Base-by-base conservation (phyloP, 2,113 vertebrate genomes). In the Recurvirostra avosetta region DNA sequence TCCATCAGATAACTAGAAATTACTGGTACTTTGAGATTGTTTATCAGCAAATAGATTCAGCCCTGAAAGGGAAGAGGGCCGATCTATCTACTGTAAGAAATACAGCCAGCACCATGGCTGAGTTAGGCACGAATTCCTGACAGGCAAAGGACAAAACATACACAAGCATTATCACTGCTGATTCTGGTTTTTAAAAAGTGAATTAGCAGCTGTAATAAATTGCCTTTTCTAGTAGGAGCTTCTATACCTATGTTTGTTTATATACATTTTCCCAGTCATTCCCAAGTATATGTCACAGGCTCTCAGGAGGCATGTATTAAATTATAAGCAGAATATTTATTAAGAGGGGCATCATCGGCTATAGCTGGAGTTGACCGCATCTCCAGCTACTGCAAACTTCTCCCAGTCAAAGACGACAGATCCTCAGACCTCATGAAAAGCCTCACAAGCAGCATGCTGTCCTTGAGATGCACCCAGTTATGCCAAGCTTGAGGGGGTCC, bases 281-380 rank as follows among this genome's bases (percentile, higher is more conserved):
- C 47, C 63, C 17, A 61, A 50, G 29, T 36, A 25, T 12, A 41
- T 7, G 12, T 58, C 70, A 76, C 71, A 92, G 47, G 43, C 76
- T 89, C 56, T 77, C 8, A 5, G 74, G 53, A 92, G 38, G 34
- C 17, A 32, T 2, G 8, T 10, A 8, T 68, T 81, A 88, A 40
- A 40, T 40, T 40, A 40, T 40, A 40, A 40, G 40, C 40, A 40
- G 40, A 40, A 40, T 40, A 40, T 40, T 40, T 40, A 40, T 40
- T 40, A 40, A 40, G 40, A 78, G n/a, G 10, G 32, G 4, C 0
- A 0, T 61, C 50, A 50, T 32, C n/a, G 5, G 52, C 55, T 53
- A 27, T 13, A 59, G 80, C 15, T 73, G 25, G 65, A 62, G 36
- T 59, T 92, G 34, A n/a, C 25, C 27, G 65, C 38, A 41, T 8